phyloP scores from a whole-genome alignment of 2,113 vertebrate species.

The Ceyx margarethae region DNA sequence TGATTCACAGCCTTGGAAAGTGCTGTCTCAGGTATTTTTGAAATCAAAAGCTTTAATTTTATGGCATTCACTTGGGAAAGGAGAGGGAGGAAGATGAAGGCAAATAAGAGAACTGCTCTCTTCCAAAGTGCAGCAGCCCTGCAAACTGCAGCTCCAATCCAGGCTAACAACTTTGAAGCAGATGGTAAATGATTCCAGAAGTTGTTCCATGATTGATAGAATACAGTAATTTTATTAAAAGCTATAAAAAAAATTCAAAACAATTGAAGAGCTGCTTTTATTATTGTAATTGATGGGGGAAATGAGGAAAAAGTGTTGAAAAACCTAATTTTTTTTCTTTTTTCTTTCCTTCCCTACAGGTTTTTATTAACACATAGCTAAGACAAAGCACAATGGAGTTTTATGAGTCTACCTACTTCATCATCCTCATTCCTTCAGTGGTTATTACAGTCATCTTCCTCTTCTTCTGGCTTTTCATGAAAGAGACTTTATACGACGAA shows the following conservation, averaged over 20 bases:
- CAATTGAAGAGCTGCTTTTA: not conserved
- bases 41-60: not conserved
- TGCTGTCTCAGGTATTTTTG: not conserved
- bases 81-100: not conserved
- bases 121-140: not conserved
- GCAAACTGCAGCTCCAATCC: not conserved
- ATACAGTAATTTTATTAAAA: not conserved
- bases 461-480: conserved; percentile 99
- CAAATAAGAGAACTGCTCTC: not conserved
- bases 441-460: conserved; percentile 95
- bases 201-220: not conserved
- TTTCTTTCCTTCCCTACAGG: not conserved
- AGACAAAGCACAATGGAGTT: conserved; percentile 89
- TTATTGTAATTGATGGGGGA: not conserved
- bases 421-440: conserved; percentile 90
- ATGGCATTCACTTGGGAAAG: not conserved
- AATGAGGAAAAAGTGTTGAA: not conserved
- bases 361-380: not conserved
- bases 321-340: not conserved
- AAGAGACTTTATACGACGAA: conserved; percentile 96
- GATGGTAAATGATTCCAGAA: not conserved
- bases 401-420: conserved; percentile 94
- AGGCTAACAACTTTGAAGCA: not conserved
- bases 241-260: not conserved
- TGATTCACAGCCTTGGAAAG: not conserved